Percentiles rank a stretch among this genome's conserved stretches.
phyloP scores from a whole-genome alignment of 2,888 invertebrate species.

The Poecilobothrus nobilitatus region DNA sequence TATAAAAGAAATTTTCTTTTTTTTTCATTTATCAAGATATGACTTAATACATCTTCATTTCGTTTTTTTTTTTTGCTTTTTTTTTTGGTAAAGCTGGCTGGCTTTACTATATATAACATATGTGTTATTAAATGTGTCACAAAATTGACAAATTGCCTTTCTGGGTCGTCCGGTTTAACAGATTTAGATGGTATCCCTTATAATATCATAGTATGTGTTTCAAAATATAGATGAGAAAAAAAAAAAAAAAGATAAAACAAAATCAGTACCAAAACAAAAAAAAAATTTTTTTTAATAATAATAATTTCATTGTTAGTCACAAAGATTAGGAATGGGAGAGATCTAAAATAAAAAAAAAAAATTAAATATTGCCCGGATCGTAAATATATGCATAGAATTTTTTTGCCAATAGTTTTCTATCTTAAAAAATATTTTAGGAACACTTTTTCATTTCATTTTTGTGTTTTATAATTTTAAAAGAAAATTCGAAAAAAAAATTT shows the following conservation, averaged over 20 bases:
- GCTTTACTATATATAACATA: background rate
- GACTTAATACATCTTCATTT: background rate
- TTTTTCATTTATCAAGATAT: background rate
- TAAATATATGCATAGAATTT: background rate
- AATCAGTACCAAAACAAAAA: no score
- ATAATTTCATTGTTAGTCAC: no score
- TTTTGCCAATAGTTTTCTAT: background rate
- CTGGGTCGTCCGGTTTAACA: background rate
- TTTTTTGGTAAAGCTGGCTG: background rate
- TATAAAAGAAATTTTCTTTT: background rate
- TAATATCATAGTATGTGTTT: no score
- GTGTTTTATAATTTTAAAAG: no score
- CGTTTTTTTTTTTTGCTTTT: background rate
- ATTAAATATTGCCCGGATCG: background rate
- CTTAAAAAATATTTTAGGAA: no score
- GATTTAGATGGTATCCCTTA: background rate
- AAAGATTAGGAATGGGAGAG: no score
- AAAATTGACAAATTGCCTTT: background rate
- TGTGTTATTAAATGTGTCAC: conserved; percentile 1
- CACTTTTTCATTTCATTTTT: no score
- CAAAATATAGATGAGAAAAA: no score
- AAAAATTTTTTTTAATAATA: no score
- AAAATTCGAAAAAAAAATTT: no score
- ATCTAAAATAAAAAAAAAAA: background rate
- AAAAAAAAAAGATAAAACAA: no score